phyloP scores from a whole-genome alignment of 2,113 vertebrate genomes.

The Buteo buteo region DNA sequence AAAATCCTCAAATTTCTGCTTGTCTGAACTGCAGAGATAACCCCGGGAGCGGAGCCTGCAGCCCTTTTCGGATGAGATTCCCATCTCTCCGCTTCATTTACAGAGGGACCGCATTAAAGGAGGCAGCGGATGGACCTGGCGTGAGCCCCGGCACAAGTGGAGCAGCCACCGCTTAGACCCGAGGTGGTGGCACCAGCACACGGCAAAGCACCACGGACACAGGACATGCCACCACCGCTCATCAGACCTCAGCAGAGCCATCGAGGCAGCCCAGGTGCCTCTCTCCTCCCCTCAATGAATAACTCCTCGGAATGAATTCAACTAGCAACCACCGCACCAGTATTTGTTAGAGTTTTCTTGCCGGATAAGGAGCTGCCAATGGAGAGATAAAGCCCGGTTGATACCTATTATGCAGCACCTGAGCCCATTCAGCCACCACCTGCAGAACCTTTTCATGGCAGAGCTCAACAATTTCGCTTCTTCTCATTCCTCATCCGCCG shows the following conservation, averaged over 20 bases:
- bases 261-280: background rate
- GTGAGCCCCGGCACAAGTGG: accelerated
- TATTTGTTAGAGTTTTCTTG: background rate
- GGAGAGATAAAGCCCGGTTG: background rate
- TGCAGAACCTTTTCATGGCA: slow-evolving; percentile 53
- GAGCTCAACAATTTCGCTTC: background rate
- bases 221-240: background rate
- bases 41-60: accelerated
- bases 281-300: background rate
- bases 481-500: background rate
- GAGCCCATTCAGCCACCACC: slow-evolving; percentile 63
- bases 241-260: background rate
- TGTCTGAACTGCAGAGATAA: background rate
- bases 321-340: background rate
- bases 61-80: background rate
- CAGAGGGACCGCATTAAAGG: background rate
- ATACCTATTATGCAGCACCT: slow-evolving; percentile 53
- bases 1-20: background rate
- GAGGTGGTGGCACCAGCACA: background rate
- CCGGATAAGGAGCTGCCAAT: background rate
- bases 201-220: accelerated
- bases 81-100: background rate
- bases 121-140: accelerated
- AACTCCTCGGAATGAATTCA: background rate
- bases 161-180: background rate